Conservation (phyloP, 2,888 invertebrate genomes). For the Hirtodrosophila histrioides region DNA sequence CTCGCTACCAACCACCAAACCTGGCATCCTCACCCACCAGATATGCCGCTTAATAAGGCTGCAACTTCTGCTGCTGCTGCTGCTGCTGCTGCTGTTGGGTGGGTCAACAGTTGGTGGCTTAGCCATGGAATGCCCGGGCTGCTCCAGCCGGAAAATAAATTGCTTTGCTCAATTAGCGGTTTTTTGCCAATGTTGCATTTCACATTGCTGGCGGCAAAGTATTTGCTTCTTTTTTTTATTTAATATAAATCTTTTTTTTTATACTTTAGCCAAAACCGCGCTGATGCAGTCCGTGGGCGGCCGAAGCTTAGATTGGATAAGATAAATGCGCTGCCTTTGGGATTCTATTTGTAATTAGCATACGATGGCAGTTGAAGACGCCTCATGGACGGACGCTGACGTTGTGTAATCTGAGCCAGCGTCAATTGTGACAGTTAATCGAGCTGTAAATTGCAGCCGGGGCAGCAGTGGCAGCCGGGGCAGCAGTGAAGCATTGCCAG, state of each 20-base stretch:
- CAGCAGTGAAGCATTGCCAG: slow-evolving; percentile 25
- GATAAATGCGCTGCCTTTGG: not conserved
- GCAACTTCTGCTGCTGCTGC: no score
- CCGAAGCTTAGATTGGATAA: no score
- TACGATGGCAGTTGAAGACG: slow-evolving; percentile 15
- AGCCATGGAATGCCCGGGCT: slow-evolving; percentile 17
- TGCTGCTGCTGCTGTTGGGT: slow-evolving; percentile 4
- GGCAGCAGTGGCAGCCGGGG: slow-evolving; percentile 37
- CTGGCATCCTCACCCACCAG: not conserved
- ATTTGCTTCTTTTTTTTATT: not conserved
- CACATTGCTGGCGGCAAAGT: slow-evolving; percentile 25
- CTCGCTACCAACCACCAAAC: no score
- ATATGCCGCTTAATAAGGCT: slow-evolving; percentile 34
- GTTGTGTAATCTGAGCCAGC: slow-evolving; percentile 58
- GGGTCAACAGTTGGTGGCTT: slow-evolving; percentile 29
- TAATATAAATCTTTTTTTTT: not conserved
- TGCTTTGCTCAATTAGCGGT: slow-evolving; percentile 73
- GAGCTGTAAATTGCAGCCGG: slow-evolving; percentile 66
- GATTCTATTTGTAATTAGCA: slow-evolving; percentile 19
- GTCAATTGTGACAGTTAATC: slow-evolving; percentile 69
- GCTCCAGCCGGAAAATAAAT: slow-evolving; percentile 56
- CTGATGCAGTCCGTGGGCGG: not conserved
- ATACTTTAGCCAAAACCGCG: slow-evolving; percentile 3
- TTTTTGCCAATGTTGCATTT: slow-evolving; percentile 51
- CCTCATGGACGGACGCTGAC: not conserved